Evolutionary conservation across 2,797 vertebrate species (phyloP).

Genomic region (Diplodus sargus): DNA sequence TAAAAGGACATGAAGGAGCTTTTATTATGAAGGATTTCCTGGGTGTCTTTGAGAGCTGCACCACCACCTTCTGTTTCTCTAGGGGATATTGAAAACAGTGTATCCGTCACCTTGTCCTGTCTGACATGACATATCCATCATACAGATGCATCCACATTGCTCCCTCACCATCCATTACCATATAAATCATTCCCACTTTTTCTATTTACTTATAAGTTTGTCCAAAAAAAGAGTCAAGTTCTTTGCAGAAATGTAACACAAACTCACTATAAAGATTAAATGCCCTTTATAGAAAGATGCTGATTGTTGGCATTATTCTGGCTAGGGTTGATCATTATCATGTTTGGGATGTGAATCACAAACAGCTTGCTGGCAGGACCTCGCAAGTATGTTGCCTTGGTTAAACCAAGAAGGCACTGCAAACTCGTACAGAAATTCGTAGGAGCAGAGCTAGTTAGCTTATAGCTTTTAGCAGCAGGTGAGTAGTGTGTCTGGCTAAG

Average conservation of each 20-base stretch:
- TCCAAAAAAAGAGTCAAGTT: neutral
- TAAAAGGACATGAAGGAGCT: constrained; percentile 77
- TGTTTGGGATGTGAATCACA: too few species aligned
- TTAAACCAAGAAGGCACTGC: too few species aligned
- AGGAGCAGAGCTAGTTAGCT: too few species aligned
- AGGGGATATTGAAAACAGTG: constrained; percentile 43
- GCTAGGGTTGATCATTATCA: too few species aligned
- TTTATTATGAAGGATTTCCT: constrained; percentile 81
- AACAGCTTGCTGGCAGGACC: too few species aligned
- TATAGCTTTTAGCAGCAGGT: too few species aligned
- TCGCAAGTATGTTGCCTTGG: too few species aligned
- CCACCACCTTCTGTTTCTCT: constrained; percentile 62
- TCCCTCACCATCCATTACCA: constrained; percentile 51
- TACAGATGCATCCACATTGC: constrained; percentile 35
- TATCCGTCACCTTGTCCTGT: constrained; percentile 48
- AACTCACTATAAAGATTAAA: constrained; percentile 1
- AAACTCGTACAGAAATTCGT: too few species aligned
- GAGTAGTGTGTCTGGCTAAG: too few species aligned
- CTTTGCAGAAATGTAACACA: neutral
- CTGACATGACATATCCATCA: constrained; percentile 68
- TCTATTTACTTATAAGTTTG: constrained; percentile 21
- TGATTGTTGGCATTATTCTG: neutral
- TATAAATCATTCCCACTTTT: constrained; percentile 35
- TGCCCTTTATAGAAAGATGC: neutral
- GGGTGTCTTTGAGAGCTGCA: constrained; percentile 66